phyloP scores from a whole-genome alignment of 2,113 vertebrate genomes.

The Tetrao urogallus region DNA sequence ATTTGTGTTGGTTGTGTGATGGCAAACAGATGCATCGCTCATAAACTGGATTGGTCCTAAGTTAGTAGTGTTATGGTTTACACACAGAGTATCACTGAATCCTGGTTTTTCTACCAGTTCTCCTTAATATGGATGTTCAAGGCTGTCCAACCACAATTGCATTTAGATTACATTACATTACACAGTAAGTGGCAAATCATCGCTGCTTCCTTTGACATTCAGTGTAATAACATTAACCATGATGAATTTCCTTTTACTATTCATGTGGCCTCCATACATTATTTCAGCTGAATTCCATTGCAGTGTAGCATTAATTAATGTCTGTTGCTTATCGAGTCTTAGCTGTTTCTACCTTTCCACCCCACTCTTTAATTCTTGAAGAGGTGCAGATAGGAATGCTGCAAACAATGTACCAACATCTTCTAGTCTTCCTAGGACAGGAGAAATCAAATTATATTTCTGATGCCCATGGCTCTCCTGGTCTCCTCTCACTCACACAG shows the following conservation, averaged over 20 bases:
- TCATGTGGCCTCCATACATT: conserved; percentile 55
- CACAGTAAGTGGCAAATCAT: conserved; percentile 51
- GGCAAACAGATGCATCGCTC: accelerated
- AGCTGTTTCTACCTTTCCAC: neutral
- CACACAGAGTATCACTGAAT: neutral
- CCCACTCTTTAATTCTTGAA: neutral
- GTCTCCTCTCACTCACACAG: neutral
- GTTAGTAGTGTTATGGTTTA: accelerated
- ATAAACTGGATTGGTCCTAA: neutral
- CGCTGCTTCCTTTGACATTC: conserved; percentile 45
- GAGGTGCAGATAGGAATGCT: neutral
- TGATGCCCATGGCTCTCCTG: neutral
- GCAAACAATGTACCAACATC: neutral
- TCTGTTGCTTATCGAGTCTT: conserved; percentile 28
- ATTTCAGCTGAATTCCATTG: conserved; percentile 51
- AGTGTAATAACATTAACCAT: conserved; percentile 58
- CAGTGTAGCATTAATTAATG: conserved; percentile 64
- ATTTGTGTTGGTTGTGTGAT: neutral
- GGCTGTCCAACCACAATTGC: conserved; percentile 29
- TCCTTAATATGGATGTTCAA: neutral
- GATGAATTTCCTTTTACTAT: conserved; percentile 57
- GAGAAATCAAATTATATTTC: neutral
- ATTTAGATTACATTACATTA: conserved; percentile 54
- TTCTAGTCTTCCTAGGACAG: neutral
- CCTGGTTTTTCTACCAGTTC: neutral